Evolutionary conservation across 2,113 vertebrate species (phyloP).

Genomic region (Elaphurus davidianus): DNA sequence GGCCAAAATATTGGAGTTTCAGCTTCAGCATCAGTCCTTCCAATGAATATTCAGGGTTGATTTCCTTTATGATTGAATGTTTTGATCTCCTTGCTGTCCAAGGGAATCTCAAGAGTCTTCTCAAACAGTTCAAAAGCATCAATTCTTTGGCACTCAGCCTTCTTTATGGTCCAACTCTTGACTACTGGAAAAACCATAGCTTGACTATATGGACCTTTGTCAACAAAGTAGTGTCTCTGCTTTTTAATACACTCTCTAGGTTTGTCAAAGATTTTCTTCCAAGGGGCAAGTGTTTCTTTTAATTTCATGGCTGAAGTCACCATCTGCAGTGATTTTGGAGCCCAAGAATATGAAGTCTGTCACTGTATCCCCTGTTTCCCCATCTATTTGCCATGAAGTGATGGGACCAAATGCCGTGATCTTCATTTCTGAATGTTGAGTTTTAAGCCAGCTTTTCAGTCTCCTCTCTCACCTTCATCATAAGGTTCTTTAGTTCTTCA

Average conservation of each 20-base stretch:
- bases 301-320: neutral
- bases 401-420: neutral
- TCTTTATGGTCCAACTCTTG: neutral
- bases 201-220: neutral
- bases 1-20: neutral
- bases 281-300: neutral
- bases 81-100: neutral
- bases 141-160: neutral
- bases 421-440: neutral
- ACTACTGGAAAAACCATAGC: neutral
- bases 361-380: neutral
- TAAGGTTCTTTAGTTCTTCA: neutral
- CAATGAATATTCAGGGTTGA: neutral
- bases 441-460: neutral
- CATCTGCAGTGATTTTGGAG: neutral
- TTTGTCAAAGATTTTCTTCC: neutral
- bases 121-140: neutral
- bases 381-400: neutral
- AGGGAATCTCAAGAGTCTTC: neutral
- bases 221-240: neutral
- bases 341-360: neutral
- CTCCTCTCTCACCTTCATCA: neutral
- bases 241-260: neutral
- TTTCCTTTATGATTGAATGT: neutral
- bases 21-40: neutral